Evolutionary conservation across 2,888 invertebrate genomes (phyloP), one percentile per base, ranked within the genome.

Genomic region (Panopea generosa): DNA sequence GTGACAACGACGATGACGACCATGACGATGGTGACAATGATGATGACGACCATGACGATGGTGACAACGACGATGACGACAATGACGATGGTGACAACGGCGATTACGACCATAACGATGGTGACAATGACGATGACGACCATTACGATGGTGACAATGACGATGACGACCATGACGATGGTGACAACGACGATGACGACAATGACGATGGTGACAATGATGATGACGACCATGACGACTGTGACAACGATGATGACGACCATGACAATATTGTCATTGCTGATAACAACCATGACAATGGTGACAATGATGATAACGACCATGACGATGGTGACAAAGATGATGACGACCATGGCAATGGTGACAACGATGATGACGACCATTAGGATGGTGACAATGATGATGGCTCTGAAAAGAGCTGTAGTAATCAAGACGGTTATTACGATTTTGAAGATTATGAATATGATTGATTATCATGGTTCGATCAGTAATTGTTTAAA

Each of bases 361-460:
- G 11, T 33, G 33, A 33, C 33, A 11, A 33, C 11, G 33, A 33
- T 33, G 33, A 33, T 33, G 33, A 11, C 11, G 33, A 33, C 33
- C 6, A 33, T 33, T 4, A 33, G 4, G 11, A 33, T 33, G 33
- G 11, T 33, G 33, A 33, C 33, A 33, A 11, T 11, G 11, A 11
- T 33, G 33, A 33, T 33, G 4, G 11, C 33, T n/a, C n/a, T n/a
- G 18, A 4, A 4, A 11, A 33, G 4, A 11, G 11, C 11, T 33
- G 11, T 33, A 33, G 11, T 33, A 27, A 56, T 56, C 29, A 56
- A 29, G 56, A 56, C 26, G 33, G 26, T 29, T 7, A 56, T 56
- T 27, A 56, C 29, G 56, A 56, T 33, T 27, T 29, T 56, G 33
- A 56, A 20, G 56, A 56, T 56, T 27, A 56, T 56, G 38, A 56